Conservation (phyloP, 2,888 invertebrate species). For the Emmelina monodactyla region DNA sequence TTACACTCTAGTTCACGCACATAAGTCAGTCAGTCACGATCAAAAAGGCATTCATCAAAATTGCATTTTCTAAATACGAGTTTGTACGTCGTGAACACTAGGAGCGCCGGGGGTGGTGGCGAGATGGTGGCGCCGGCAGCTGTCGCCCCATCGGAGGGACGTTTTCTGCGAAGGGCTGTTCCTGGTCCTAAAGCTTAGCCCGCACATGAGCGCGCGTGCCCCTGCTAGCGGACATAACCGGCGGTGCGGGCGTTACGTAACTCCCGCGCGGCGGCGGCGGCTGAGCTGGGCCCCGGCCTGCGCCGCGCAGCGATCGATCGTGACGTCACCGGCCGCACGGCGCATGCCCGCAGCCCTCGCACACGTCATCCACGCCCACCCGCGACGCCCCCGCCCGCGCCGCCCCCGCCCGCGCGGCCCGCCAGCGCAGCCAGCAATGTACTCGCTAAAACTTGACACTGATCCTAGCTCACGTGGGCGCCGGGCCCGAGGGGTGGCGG, state of each 20-base stretch:
- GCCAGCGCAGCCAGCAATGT: slow-evolving; percentile 17
- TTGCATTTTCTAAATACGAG: too few relatives aligned
- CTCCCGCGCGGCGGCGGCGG: slow-evolving; percentile 21
- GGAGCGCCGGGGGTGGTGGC: too few relatives aligned
- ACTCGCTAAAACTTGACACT: slow-evolving; percentile 3
- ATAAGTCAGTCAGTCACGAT: slow-evolving; percentile 24
- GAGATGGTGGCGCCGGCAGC: slow-evolving; percentile 70
- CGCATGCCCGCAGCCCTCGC: slow-evolving; percentile 28
- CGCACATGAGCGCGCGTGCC: slow-evolving; percentile 83
- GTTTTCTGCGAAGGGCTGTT: slow-evolving; percentile 98
- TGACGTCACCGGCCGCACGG: slow-evolving; percentile 42
- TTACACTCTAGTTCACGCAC: slow-evolving; percentile 8
- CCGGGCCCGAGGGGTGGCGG: slow-evolving; percentile 20
- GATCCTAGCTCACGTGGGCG: slow-evolving; percentile 12
- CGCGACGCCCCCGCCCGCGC: slow-evolving; percentile 3
- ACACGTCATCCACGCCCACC: slow-evolving; percentile 9
- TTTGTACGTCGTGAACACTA: slow-evolving; percentile 3
- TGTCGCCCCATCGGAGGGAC: slow-evolving; percentile 95
- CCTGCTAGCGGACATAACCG: slow-evolving; percentile 33
- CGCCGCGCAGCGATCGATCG: slow-evolving; percentile 9
- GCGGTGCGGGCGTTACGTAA: slow-evolving; percentile 34
- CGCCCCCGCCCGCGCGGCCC: slow-evolving; percentile 29
- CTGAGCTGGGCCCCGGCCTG: slow-evolving; percentile 12
- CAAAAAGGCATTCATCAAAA: slow-evolving; percentile 28
- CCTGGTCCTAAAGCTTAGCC: slow-evolving; percentile 94